A percentile compares a stretch with the other conserved stretches of the same genome.
Conservation (phyloP, 2,888 invertebrate genomes). For the Tachina fera region DNA sequence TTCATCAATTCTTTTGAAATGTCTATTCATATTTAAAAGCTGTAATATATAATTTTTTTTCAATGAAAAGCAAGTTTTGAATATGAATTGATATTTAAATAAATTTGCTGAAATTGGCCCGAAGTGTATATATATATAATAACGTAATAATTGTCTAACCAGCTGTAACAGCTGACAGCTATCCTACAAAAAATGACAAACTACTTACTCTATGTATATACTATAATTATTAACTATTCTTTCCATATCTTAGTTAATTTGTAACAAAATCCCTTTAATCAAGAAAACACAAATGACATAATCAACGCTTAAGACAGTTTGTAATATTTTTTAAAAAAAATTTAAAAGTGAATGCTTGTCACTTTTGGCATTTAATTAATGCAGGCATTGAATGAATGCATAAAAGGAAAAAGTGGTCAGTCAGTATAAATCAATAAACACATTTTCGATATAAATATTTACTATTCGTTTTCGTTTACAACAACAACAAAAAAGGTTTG, state of each 20-base stretch:
- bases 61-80: no score
- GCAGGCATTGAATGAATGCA: background rate
- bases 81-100: no score
- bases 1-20: no score
- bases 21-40: no score
- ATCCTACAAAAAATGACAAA: no score
- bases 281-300: slow-evolving; percentile 5
- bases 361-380: background rate
- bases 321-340: background rate
- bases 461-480: background rate
- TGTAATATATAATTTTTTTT: no score
- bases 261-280: background rate
- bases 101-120: no score
- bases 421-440: background rate
- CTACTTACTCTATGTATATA: no score
- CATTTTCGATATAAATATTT: background rate
- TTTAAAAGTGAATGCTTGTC: background rate
- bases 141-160: no score
- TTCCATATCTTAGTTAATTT: background rate
- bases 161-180: no score
- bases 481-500: background rate
- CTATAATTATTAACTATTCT: background rate
- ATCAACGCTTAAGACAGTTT: background rate
- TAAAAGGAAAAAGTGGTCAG: background rate
- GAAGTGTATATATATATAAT: no score